phyloP scores from a whole-genome alignment of 30 jellyfish, hydroid and myxozoan species.

The Rhopilema esculentum region DNA sequence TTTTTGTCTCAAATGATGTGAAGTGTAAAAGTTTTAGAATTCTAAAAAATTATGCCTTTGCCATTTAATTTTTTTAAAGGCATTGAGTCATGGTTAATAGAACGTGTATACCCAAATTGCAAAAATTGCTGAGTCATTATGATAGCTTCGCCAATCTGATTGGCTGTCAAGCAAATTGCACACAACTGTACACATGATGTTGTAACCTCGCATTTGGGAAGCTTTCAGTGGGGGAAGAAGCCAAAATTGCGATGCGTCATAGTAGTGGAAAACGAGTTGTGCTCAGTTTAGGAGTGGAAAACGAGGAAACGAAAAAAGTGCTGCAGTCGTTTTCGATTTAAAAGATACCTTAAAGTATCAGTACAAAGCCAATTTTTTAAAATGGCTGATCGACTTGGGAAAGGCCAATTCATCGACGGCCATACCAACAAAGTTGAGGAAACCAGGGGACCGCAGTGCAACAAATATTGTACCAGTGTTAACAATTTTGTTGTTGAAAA shows the following conservation, averaged over 20 bases:
- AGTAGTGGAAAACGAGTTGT: not conserved
- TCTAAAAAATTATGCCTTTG: too few species aligned
- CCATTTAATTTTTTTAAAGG: too few species aligned
- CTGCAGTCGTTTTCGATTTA: not conserved
- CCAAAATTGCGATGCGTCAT: not conserved
- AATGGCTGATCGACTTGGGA: constrained; percentile 8
- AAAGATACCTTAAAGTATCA: not conserved
- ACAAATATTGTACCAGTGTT: too few species aligned
- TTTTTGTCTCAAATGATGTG: not conserved
- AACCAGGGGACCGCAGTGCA: too few species aligned
- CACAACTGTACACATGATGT: not conserved
- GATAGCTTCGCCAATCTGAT: too few species aligned
- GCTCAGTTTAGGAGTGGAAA: not conserved
- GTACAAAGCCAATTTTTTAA: not conserved
- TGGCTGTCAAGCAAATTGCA: too few species aligned
- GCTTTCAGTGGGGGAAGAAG: not conserved
- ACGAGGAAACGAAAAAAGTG: constrained; percentile 2
- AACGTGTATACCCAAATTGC: too few species aligned
- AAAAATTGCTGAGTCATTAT: too few species aligned
- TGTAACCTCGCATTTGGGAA: not conserved
- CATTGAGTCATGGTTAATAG: too few species aligned
- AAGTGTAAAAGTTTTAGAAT: not conserved
- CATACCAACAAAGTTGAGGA: constrained; percentile 2
- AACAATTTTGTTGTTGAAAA: too few species aligned
- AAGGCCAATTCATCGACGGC: not conserved